A percentile compares a stretch with the other conserved stretches of the same genome.
These are phyloP conservation scores for Cryptotermes secundus DNA, from an alignment of 1,140 invertebrate species.

Conservation along the genomic window DNA sequence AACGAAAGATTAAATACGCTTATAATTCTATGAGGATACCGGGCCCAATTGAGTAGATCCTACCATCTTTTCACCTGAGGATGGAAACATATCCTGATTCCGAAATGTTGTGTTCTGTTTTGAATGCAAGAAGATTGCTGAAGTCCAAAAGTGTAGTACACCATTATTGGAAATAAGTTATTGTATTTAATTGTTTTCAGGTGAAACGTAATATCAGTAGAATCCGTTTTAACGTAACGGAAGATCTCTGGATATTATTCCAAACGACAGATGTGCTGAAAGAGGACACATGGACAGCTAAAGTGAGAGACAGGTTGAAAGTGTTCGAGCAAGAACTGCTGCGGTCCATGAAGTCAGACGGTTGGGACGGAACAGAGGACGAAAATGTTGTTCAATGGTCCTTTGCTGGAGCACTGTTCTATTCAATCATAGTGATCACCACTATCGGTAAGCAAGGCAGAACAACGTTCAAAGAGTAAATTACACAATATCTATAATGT, in stretches of 20 bases:
- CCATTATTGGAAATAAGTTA: background rate
- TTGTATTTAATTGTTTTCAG: slow-evolving; percentile 50
- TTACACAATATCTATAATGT: too few species aligned
- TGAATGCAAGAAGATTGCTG: too few species aligned
- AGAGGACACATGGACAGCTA: slow-evolving; percentile 70
- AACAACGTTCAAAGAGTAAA: too few species aligned
- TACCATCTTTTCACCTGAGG: too few species aligned
- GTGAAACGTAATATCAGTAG: slow-evolving; percentile 75
- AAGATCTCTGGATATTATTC: slow-evolving; percentile 78
- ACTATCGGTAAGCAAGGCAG: slow-evolving; percentile 81
- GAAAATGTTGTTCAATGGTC: slow-evolving; percentile 79
- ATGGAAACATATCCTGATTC: too few species aligned
- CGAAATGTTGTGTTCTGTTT: too few species aligned
- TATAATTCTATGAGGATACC: too few species aligned
- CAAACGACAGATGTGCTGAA: slow-evolving; percentile 60
- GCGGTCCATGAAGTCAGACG: slow-evolving; percentile 80
- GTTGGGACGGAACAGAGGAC: slow-evolving; percentile 89
- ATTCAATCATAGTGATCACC: slow-evolving; percentile 96
- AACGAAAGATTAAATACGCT: too few species aligned
- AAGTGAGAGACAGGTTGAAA: slow-evolving; percentile 60
- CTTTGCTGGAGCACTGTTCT: slow-evolving; percentile 88
- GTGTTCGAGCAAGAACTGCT: slow-evolving; percentile 81
- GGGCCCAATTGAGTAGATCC: too few species aligned
- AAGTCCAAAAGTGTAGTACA: too few species aligned
- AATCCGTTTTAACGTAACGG: slow-evolving; percentile 71